Base-by-base conservation (phyloP, 2,113 vertebrate genomes). In the Oryzias woworae region DNA sequence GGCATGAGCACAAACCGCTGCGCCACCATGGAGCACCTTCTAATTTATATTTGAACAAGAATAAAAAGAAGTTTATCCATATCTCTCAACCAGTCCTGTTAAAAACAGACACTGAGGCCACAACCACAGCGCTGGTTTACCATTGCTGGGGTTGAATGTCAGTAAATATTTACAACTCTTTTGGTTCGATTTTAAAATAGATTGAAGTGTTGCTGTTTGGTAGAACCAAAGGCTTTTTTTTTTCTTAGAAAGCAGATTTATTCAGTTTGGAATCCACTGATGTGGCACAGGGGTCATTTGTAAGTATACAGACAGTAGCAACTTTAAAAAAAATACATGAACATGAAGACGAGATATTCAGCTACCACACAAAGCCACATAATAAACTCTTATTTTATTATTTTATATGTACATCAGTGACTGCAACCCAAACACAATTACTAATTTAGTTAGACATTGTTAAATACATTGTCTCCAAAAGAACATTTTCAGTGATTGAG, bases 161-260 rank as follows among this genome's bases (percentile, higher is more conserved):
- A 62, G 53, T 69, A 73, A 79, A 73, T 75, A 73, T 73, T 66
- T 59, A 71, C 76, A 56, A 31, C 67, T 64, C 26, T 71, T 45
- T 46, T 14, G 60, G 61, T 36, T 0, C 7, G 36, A 44, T 71
- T 62, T 24, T 50, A 16, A 36, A 58, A 43, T 55, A 71, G 44
- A 69, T 48, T 58, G 10, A 58, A n/a, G 14, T 55, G 31, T 58
- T 36, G 62, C 18, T 20, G 26, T 45, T 62, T 45, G 18, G 55
- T 42, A 63, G 44, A 46, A 31, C 2, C 14, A 4, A 3, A 10
- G 7, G 45, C 0, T 16, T 53, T 16, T 46, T 43, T 61, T 52
- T 14, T 60, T 13, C 2, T 49, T 17, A 56, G 24, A 18, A 43
- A 22, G 16, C 22, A 47, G 1, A 51, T 58, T 8, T 14, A 4